A percentile compares a stretch with the other conserved stretches of the same genome.
These are phyloP conservation scores for Drosophila flavopinicola DNA, from an alignment of 2,888 invertebrate species.

Conservation along the genomic window DNA sequence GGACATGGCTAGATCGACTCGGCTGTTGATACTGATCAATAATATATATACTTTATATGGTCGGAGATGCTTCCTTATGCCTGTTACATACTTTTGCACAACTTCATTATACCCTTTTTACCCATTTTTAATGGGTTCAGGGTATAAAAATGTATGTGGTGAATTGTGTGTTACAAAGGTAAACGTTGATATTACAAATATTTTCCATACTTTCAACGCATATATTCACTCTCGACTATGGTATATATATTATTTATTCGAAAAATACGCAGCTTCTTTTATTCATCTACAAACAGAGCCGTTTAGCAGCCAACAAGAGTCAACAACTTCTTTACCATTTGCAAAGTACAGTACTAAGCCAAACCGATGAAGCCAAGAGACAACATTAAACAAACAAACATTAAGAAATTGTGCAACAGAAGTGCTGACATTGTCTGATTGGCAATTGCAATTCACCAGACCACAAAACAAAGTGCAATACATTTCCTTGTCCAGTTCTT, in stretches of 20 bases:
- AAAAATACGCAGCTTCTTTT: constrained; percentile 4
- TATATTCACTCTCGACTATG: too few relatives aligned
- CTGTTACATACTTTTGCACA: too few relatives aligned
- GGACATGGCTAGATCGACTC: too few relatives aligned
- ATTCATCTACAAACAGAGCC: constrained; percentile 4
- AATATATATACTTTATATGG: too few relatives aligned
- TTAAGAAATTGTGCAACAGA: constrained; percentile 43
- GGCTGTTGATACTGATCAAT: too few relatives aligned
- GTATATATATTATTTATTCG: too few relatives aligned
- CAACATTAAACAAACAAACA: constrained; percentile 24
- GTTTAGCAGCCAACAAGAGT: neutral
- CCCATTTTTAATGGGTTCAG: too few relatives aligned
- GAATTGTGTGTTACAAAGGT: too few relatives aligned
- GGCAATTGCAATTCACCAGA: constrained; percentile 48
- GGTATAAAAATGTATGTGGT: neutral
- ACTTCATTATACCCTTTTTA: too few relatives aligned
- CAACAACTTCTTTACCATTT: constrained; percentile 17
- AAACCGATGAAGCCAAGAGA: constrained; percentile 27
- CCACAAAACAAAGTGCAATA: constrained; percentile 56
- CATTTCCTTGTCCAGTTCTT: constrained; percentile 43
- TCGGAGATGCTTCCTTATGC: too few relatives aligned
- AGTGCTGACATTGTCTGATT: constrained; percentile 63
- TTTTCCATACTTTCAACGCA: too few relatives aligned
- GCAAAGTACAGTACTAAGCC: constrained; percentile 9
- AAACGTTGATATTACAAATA: too few relatives aligned